Percentiles rank a stretch among this genome's conserved stretches.
These are phyloP conservation scores for Sebastes fasciatus DNA, from an alignment of 2,113 vertebrate species.

Conservation along the genomic window DNA sequence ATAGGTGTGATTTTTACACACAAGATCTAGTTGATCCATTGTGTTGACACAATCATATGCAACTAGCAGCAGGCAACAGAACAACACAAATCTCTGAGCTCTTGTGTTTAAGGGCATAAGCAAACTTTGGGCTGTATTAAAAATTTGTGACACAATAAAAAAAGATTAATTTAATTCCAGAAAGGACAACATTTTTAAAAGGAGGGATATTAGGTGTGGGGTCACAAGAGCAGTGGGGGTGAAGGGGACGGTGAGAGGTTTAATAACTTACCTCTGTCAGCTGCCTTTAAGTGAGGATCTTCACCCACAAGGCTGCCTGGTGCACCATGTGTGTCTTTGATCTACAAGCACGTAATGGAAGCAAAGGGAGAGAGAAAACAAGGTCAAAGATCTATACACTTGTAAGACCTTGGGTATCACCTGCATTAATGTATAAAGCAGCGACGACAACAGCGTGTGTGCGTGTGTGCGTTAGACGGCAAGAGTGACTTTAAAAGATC, in stretches of 20 bases:
- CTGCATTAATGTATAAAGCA: constrained; percentile 50
- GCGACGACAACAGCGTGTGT: background rate
- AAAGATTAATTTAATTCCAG: background rate
- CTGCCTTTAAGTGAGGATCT: constrained; percentile 71
- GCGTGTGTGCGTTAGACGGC: background rate
- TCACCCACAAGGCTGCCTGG: constrained; percentile 47
- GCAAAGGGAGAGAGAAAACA: constrained; percentile 66
- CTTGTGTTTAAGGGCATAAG: background rate
- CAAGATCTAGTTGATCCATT: background rate
- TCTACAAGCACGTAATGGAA: constrained; percentile 72
- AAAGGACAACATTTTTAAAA: background rate
- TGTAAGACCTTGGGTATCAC: constrained; percentile 48
- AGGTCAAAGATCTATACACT: constrained; percentile 68
- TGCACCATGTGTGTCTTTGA: constrained; percentile 63
- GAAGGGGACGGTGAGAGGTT: background rate
- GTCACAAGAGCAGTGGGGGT: background rate
- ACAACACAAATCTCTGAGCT: background rate
- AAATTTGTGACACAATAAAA: constrained; percentile 2
- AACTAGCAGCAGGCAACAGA: background rate
- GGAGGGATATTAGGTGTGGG: background rate
- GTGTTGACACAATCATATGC: constrained; percentile 2
- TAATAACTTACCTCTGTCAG: constrained; percentile 75
- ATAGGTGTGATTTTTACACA: background rate
- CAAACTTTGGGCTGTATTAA: background rate
- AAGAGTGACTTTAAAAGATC: constrained; percentile 35